Evolutionary conservation across 2,797 vertebrate species (phyloP).

Genomic region (Heteromormyrus szaboi): DNA sequence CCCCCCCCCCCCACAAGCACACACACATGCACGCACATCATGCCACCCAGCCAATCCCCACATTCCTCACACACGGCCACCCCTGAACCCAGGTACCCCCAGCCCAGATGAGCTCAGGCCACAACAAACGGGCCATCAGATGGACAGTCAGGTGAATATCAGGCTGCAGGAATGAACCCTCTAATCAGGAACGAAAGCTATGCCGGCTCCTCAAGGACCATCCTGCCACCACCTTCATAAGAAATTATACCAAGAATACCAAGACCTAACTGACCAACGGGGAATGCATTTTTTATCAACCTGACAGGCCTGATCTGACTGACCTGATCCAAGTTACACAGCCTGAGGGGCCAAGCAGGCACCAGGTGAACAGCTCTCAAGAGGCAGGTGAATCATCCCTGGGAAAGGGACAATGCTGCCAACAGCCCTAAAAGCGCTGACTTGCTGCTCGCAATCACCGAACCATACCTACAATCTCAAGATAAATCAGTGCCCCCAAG

Average conservation of each 20-base stretch:
- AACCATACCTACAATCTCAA: background rate
- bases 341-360: background rate
- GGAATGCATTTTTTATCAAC: background rate
- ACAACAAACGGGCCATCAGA: conserved; percentile 16
- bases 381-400: background rate
- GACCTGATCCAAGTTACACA: background rate
- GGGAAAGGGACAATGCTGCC: background rate
- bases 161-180: conserved; percentile 76
- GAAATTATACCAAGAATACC: background rate
- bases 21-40: background rate
- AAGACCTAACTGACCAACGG: background rate
- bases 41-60: background rate
- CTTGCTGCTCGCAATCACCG: background rate
- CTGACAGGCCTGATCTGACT: background rate
- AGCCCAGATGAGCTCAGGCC: background rate
- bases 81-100: conserved; percentile 24
- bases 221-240: background rate
- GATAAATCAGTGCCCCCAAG: background rate
- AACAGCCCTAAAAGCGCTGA: background rate
- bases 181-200: conserved; percentile 58
- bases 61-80: conserved; percentile 30
- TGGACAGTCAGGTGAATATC: conserved; percentile 44
- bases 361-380: background rate
- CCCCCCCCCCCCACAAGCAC: conserved; percentile 33
- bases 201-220: background rate